Base-by-base conservation (phyloP, 2,888 invertebrate genomes). In the Cheilosia vernalis region DNA sequence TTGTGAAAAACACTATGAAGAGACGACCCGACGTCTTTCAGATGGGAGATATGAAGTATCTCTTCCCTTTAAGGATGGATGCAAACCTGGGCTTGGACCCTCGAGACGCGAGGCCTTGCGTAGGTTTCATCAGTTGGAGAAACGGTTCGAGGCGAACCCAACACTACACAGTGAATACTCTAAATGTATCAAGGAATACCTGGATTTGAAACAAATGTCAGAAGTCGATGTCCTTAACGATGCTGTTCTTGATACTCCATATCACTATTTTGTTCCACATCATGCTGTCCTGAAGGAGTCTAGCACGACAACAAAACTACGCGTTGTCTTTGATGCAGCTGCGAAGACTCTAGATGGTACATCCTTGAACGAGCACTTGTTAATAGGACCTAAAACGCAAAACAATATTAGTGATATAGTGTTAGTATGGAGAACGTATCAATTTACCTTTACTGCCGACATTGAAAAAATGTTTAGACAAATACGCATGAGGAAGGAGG, bases 371-470 rank as follows among this genome's bases (percentile, higher is more conserved):
- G 27, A 47, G 10, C 47, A 61, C 61, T 30, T 44, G 9, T 13
- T 61, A 27, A 47, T 55, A 9, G 55, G 55, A 30, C 56, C 27
- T 33, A 58, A 69, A 44, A 27, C 33, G 13, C 69, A 69, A 56
- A 58, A 44, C 17, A 58, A 33, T 3, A 56, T 58, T 6, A 15
- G 30, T 17, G 56, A 56, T n/a, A 69, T 58, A n/a, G 21, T 69
- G 9, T 56, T 69, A 55, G 51, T 40, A 51, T 60, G 70, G 60
- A 33, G 51, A 70, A 70, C 51, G 5, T 51, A 69, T 33, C 24
- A 44, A 49, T 33, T 73, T 47, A 80, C 67, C 42, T 76, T 92
- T 13, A 88, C 88, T 4, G 72, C 80, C 3, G 81, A 87, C 24
- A 70, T 84, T 6, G 6, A 27, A 6, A 27, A 27, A 27, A 27